Percentiles rank a stretch among this genome's conserved stretches.
Conservation (phyloP, 2,113 vertebrate species). For the Microtus richardsoni region DNA sequence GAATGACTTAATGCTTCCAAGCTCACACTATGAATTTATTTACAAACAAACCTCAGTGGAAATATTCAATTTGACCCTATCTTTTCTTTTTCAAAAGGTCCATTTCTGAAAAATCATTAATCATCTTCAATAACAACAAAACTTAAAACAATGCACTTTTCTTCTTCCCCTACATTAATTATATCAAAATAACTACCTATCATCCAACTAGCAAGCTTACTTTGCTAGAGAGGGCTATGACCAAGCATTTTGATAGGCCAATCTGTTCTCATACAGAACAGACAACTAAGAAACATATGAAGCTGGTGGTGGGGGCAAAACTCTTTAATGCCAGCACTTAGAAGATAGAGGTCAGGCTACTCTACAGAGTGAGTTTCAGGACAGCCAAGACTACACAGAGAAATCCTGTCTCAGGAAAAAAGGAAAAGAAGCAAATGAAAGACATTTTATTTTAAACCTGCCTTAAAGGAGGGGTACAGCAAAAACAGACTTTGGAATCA, state of each 20-base stretch:
- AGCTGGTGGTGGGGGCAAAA: not conserved
- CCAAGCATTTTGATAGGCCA: slow-evolving; percentile 45
- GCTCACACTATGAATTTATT: slow-evolving; percentile 42
- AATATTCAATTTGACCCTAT: slow-evolving; percentile 29
- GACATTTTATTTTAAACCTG: slow-evolving; percentile 45
- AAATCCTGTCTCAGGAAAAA: not conserved
- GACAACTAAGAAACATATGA: slow-evolving; percentile 55
- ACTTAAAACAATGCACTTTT: slow-evolving; percentile 7
- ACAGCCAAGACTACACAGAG: not conserved
- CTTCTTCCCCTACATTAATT: slow-evolving; percentile 24
- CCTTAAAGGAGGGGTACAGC: not conserved
- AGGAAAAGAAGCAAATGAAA: slow-evolving; percentile 29
- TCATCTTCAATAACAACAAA: not conserved
- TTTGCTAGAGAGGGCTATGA: not conserved
- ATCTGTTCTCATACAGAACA: not conserved
- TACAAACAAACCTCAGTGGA: slow-evolving; percentile 45
- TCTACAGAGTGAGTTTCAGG: not conserved
- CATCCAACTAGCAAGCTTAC: slow-evolving; percentile 15
- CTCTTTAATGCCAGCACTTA: not conserved
- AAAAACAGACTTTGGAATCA: slow-evolving; percentile 39
- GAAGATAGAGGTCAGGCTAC: not conserved
- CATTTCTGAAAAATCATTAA: slow-evolving; percentile 53
- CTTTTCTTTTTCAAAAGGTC: slow-evolving; percentile 35
- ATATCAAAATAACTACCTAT: slow-evolving; percentile 53
- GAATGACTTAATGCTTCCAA: slow-evolving; percentile 34